Conservation (phyloP, 2,888 invertebrate genomes). For the Pristionchus arcanus region DNA sequence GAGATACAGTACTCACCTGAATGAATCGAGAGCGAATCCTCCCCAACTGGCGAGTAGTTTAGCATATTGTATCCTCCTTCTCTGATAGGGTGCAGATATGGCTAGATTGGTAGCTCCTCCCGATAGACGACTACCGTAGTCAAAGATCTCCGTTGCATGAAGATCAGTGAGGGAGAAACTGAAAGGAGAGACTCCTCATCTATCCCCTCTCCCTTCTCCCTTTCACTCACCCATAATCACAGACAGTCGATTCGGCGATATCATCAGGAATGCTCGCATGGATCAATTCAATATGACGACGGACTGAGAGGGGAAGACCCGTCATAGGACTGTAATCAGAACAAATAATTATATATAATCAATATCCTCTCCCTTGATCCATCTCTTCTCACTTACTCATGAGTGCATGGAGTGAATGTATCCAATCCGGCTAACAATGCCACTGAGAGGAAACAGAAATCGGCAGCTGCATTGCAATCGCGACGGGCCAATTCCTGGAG, state of each 20-base stretch:
- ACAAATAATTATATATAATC: not conserved
- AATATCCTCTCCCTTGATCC: not conserved
- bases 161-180: conserved; percentile 74
- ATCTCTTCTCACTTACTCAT: conserved; percentile 49
- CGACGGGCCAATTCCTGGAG: conserved; percentile 80
- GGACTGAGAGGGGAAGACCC: conserved; percentile 3
- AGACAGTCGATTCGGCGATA: conserved; percentile 59
- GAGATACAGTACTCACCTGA: conserved; percentile 57
- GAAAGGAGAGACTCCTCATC: not conserved
- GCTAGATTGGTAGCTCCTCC: conserved; percentile 62
- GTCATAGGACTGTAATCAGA: not conserved
- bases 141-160: conserved; percentile 78
- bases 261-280: conserved; percentile 77
- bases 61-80: conserved; percentile 71
- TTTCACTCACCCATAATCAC: conserved; percentile 62
- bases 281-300: conserved; percentile 72
- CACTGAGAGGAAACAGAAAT: conserved; percentile 95
- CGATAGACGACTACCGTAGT: conserved; percentile 71
- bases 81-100: conserved; percentile 68
- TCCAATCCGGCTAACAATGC: conserved; percentile 78
- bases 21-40: conserved; percentile 71
- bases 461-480: conserved; percentile 92
- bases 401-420: conserved; percentile 63
- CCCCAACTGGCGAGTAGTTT: conserved; percentile 72
- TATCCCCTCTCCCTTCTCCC: not conserved